Percentiles rank a stretch among this genome's conserved stretches.
Evolutionary conservation across 2,888 invertebrate species (phyloP).

Genomic region (Drosophila pseudotakahashii): DNA sequence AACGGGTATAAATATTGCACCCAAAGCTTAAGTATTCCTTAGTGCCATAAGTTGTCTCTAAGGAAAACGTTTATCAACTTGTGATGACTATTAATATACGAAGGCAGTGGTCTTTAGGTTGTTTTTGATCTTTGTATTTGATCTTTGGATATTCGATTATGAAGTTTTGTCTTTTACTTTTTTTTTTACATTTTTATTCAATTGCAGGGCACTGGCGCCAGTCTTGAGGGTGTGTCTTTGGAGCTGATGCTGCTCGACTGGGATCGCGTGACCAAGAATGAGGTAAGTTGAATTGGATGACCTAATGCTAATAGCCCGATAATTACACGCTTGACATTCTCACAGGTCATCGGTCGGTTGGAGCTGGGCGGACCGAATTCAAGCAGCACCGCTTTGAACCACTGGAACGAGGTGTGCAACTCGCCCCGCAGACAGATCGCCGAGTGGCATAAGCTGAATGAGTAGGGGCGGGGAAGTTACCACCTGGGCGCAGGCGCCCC

Average conservation of each 20-base stretch:
- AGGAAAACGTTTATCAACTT: no score
- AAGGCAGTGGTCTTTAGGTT: no score
- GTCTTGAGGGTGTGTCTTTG: constrained; percentile 84
- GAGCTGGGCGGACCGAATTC: constrained; percentile 94
- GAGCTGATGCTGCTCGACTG: constrained; percentile 90
- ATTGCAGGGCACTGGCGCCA: constrained; percentile 83
- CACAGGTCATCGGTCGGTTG: constrained; percentile 96
- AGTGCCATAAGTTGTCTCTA: no score
- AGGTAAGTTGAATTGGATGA: constrained; percentile 86
- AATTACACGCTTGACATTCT: constrained; percentile 39
- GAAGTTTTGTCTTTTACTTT: no score
- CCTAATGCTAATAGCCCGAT: neutral
- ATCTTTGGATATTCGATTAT: no score
- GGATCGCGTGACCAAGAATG: constrained; percentile 99
- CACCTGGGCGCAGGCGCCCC: constrained; percentile 62
- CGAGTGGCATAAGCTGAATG: constrained; percentile 99
- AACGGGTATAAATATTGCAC: no score
- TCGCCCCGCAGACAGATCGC: constrained; percentile 99
- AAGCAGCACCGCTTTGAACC: constrained; percentile 93
- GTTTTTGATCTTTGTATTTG: no score
- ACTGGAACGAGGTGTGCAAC: constrained; percentile 99
- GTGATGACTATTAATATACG: no score
- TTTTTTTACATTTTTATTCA: no score
- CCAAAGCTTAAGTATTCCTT: no score
- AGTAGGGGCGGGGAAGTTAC: constrained; percentile 85